Conservation (phyloP, 2,888 invertebrate genomes). For the Caenorhabditis plicata region DNA sequence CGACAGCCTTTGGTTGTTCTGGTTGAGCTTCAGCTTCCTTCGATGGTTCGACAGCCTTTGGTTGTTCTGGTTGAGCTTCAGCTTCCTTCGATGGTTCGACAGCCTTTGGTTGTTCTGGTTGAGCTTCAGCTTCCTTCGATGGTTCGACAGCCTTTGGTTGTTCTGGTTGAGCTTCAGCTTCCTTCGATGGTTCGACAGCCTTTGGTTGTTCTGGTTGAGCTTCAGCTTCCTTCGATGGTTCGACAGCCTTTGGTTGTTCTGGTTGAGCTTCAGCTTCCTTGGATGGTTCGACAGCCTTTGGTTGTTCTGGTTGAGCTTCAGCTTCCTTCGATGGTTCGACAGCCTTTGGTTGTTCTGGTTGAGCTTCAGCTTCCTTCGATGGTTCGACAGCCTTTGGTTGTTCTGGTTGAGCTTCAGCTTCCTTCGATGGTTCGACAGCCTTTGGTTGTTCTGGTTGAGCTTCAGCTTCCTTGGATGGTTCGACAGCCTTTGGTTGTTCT, state of each 20-base stretch:
- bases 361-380: not conserved
- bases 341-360: not conserved
- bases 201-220: not conserved
- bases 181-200: not conserved
- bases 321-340: not conserved
- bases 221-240: not conserved
- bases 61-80: not conserved
- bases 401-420: not conserved
- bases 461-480: slow-evolving; percentile 4
- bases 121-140: not conserved
- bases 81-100: not conserved
- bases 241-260: not conserved
- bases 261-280: not conserved
- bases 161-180: slow-evolving; percentile 15
- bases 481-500: not conserved
- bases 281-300: not conserved
- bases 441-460: slow-evolving; percentile 9
- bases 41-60: not conserved
- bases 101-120: not conserved
- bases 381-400: not conserved
- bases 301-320: slow-evolving; percentile 15
- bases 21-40: slow-evolving; percentile 16
- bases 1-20: not conserved
- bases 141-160: not conserved
- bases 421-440: not conserved